Conservation (phyloP, 1,140 invertebrate genomes). For the Muscidifurax raptorellus region DNA sequence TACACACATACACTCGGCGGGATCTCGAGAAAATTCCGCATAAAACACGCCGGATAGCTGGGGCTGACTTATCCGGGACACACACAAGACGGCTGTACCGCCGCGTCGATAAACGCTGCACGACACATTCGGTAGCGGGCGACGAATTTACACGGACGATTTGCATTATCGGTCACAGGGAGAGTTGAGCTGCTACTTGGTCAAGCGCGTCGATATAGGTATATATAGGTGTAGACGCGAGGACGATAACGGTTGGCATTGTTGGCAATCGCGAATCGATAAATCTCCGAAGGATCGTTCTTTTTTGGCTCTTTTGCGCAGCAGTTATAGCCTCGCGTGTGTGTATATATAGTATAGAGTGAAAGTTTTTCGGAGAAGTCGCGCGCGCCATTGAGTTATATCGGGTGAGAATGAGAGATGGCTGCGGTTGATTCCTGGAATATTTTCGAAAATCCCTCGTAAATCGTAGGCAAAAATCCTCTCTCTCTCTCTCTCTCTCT, state of each 20-base stretch:
- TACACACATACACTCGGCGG: background rate
- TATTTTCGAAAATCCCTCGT: background rate
- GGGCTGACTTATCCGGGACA: background rate
- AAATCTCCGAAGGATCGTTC: slow-evolving; percentile 15
- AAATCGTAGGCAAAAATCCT: slow-evolving; percentile 3
- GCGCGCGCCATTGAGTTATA: background rate
- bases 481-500: too few species aligned
- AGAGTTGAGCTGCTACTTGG: background rate
- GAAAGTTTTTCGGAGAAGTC: slow-evolving; percentile 28
- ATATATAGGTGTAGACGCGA: background rate
- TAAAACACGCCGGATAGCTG: background rate
- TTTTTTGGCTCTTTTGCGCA: background rate
- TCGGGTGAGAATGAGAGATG: slow-evolving; percentile 3
- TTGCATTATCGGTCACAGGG: slow-evolving; percentile 24
- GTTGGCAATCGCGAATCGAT: slow-evolving; percentile 38
- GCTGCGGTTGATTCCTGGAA: background rate
- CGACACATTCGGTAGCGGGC: slow-evolving; percentile 12
- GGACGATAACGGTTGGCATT: slow-evolving; percentile 20
- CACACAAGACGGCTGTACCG: background rate
- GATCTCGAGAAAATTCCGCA: background rate
- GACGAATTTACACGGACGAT: slow-evolving; percentile 39
- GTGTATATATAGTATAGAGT: background rate
- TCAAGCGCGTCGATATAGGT: background rate
- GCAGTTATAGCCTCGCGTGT: background rate
- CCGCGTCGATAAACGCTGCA: background rate